phyloP scores from a whole-genome alignment of 1,140 invertebrate species.

The Hormaphis cornu region DNA sequence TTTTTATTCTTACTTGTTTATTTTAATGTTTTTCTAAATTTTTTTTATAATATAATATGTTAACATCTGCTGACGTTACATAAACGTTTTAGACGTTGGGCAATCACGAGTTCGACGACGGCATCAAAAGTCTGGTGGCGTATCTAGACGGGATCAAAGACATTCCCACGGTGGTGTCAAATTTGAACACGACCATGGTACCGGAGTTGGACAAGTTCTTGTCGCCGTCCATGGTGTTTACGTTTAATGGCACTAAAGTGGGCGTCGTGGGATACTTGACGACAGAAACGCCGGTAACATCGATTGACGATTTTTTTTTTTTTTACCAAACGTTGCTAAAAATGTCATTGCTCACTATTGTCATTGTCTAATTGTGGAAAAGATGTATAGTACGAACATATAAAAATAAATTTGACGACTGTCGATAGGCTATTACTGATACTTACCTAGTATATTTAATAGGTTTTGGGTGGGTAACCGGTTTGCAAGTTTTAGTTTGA shows the following conservation, averaged over 20 bases:
- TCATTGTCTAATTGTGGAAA: too few relatives aligned
- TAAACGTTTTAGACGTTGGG: slow-evolving; percentile 64
- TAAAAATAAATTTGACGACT: too few relatives aligned
- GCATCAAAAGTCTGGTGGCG: slow-evolving; percentile 59
- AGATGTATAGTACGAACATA: too few relatives aligned
- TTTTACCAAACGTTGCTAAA: neutral
- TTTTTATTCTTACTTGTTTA: too few relatives aligned
- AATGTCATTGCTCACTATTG: neutral
- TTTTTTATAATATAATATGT: too few relatives aligned
- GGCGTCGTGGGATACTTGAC: slow-evolving; percentile 85
- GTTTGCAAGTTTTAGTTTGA: too few relatives aligned
- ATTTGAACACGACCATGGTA: slow-evolving; percentile 60
- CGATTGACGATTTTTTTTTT: neutral
- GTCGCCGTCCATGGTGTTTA: neutral
- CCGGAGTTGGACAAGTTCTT: slow-evolving; percentile 47
- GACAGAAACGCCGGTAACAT: slow-evolving; percentile 58
- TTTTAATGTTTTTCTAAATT: too few relatives aligned
- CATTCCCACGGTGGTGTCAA: slow-evolving; percentile 61
- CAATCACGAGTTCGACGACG: slow-evolving; percentile 90
- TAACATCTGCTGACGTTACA: neutral
- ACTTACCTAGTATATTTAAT: too few relatives aligned
- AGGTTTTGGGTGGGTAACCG: too few relatives aligned
- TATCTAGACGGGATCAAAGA: slow-evolving; percentile 58
- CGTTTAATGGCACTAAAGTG: slow-evolving; percentile 14
- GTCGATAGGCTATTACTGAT: too few relatives aligned